phyloP scores from a whole-genome alignment of 2,797 vertebrate genomes.

The Apogon talboti region DNA sequence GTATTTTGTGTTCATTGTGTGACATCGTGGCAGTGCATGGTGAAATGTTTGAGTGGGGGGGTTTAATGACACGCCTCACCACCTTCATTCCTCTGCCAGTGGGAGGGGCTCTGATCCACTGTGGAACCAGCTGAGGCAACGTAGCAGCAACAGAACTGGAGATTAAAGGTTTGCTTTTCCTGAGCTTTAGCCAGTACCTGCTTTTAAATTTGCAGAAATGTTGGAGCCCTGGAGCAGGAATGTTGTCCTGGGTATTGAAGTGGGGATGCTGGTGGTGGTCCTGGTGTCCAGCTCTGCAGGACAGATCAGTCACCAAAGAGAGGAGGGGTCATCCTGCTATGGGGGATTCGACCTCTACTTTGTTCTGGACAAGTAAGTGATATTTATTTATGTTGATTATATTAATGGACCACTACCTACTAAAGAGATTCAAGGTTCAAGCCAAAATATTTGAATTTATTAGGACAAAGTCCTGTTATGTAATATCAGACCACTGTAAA shows the following conservation, averaged over 20 bases:
- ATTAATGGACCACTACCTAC: no score
- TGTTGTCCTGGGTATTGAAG: conserved; percentile 67
- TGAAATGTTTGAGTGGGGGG: conserved; percentile 1
- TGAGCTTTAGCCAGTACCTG: conserved; percentile 24
- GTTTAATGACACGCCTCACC: conserved; percentile 15
- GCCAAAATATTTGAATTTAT: no score
- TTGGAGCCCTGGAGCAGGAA: conserved; percentile 69
- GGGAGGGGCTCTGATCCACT: conserved; percentile 72
- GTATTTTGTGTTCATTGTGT: conserved; percentile 7
- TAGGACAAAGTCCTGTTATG: no score
- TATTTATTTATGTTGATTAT: background rate
- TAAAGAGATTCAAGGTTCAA: no score
- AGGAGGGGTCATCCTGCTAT: conserved; percentile 93
- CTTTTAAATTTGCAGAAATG: conserved; percentile 63
- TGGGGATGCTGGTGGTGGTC: conserved; percentile 80
- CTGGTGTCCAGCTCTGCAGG: conserved; percentile 80
- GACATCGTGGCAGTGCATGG: conserved; percentile 20
- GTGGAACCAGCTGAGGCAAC: conserved; percentile 30
- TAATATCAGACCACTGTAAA: no score
- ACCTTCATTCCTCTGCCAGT: conserved; percentile 67
- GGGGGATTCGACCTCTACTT: conserved; percentile 99
- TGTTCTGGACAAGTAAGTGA: conserved; percentile 98
- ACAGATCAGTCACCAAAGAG: conserved; percentile 82
- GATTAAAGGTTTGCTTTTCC: conserved; percentile 11
- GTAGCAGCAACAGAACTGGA: background rate